These are phyloP conservation scores for Drosophila borborema DNA, from an alignment of 2,888 invertebrate genomes.

Conservation along the genomic window DNA sequence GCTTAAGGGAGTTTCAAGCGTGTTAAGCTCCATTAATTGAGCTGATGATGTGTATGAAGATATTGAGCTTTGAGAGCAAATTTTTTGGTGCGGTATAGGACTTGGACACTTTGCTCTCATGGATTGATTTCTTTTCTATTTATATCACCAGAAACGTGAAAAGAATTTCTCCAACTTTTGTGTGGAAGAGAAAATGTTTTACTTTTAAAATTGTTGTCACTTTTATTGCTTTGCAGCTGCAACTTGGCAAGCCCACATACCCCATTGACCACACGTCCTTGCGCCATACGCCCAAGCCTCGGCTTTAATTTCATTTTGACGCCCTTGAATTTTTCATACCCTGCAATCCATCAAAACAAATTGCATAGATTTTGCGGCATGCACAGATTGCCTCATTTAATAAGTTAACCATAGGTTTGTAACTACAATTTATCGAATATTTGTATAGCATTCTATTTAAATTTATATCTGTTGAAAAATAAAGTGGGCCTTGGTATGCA, in stretches of 20 bases:
- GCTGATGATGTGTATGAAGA: no score
- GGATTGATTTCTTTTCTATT: background rate
- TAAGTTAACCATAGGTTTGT: no score
- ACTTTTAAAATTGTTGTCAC: slow-evolving; percentile 63
- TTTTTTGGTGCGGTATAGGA: background rate
- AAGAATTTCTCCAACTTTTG: slow-evolving; percentile 48
- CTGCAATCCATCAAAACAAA: background rate
- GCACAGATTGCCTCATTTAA: no score
- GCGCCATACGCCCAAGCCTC: slow-evolving; percentile 18
- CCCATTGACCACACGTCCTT: background rate
- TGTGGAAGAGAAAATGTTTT: slow-evolving; percentile 43
- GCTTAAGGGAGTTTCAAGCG: background rate
- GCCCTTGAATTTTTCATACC: slow-evolving; percentile 60
- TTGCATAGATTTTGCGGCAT: no score
- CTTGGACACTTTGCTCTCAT: background rate
- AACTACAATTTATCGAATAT: no score
- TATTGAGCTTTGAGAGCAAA: background rate
- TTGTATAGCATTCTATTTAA: no score
- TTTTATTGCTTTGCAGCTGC: slow-evolving; percentile 74
- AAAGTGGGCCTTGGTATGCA: no score
- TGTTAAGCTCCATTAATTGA: background rate
- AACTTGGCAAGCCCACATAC: slow-evolving; percentile 37
- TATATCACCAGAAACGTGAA: background rate
- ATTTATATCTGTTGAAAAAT: no score
- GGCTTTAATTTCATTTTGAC: slow-evolving; percentile 73